Evolutionary conservation across 2,888 invertebrate species (phyloP), one percentile per base, ranked within the genome.

Genomic region (Polia nebulosa): DNA sequence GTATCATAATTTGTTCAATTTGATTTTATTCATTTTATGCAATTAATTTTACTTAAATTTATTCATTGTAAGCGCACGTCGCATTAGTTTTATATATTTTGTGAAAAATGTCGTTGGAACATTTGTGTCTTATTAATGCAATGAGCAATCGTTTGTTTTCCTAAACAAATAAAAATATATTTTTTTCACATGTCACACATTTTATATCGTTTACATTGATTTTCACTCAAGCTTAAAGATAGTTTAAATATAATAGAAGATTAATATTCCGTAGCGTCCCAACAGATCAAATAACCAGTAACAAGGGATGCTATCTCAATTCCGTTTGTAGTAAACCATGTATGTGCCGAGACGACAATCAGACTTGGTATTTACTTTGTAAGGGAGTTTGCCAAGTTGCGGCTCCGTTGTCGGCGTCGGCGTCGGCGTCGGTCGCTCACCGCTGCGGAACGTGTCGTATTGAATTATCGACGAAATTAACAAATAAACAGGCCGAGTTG

Each of bases 401-500:
- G 80, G 80, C 61, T 72, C 61, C 65, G 61, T 72, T 75, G 58
- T 56, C 64, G 78, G 80, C 76, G 58, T 56, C 64, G 78, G 80
- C 76, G 58, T 56, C 64, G 78, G 80, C 76, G 58, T 56, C 64
- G 78, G 80, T 77, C 80, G 63, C 73, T 79, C 77, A 77, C 85
- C 81, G 73, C 71, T 67, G 73, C 44, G 63, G 51, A 58, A 78
- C 74, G 68, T 80, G 83, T 80, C 81, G 83, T 82, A 81, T 81
- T 86, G 82, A 88, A 81, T 88, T 87, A 87, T 87, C 78, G 82
- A 82, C 79, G 71, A 83, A 82, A 78, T 87, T 85, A 85, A 74
- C 83, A 81, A 80, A 82, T 72, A 78, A 72, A 74, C 78, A 66
- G 62, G 44, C 47, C 44, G 58, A 51, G 49, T 73, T 71, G 49